Evolutionary conservation across 2,797 vertebrate species (phyloP).

Genomic region (Betta splendens): DNA sequence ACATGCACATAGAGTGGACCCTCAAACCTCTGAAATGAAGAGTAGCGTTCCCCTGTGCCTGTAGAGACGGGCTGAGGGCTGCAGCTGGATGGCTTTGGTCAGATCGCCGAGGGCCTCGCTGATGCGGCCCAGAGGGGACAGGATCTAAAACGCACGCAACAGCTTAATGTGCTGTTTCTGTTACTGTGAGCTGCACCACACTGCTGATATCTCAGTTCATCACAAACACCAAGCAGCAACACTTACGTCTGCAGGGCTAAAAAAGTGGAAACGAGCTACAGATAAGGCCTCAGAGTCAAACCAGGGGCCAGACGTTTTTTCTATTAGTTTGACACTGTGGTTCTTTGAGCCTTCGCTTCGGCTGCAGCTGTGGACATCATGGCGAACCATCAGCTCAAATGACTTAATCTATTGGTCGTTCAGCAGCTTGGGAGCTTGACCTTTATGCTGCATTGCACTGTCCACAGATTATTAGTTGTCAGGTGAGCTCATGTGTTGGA

Average conservation of each 20-base stretch:
- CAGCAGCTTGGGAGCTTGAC: no score
- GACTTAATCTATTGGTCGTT: not conserved
- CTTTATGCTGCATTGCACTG: no score
- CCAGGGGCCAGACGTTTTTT: not conserved
- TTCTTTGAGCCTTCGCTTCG: not conserved
- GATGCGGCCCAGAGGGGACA: constrained; percentile 94
- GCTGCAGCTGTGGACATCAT: not conserved
- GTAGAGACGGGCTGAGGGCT: constrained; percentile 94
- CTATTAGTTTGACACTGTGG: not conserved
- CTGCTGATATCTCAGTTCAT: not conserved
- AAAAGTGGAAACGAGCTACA: constrained; percentile 20
- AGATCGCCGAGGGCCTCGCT: constrained; percentile 95
- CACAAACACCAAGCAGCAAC: not conserved
- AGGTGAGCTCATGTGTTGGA: no score
- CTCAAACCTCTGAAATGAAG: constrained; percentile 94
- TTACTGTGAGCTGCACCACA: not conserved
- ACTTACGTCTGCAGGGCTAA: no score
- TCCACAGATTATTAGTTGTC: no score
- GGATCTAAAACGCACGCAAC: constrained; percentile 79
- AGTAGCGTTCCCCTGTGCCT: constrained; percentile 93
- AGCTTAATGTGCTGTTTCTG: no score
- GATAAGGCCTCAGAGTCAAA: constrained; percentile 13
- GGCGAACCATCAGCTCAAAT: not conserved
- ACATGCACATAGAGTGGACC: not conserved
- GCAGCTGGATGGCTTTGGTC: constrained; percentile 95